Percentiles rank a stretch among this genome's conserved stretches.
Conservation (phyloP, 35 echinoderm and acorn worm species). For the Lytechinus variegatus region DNA sequence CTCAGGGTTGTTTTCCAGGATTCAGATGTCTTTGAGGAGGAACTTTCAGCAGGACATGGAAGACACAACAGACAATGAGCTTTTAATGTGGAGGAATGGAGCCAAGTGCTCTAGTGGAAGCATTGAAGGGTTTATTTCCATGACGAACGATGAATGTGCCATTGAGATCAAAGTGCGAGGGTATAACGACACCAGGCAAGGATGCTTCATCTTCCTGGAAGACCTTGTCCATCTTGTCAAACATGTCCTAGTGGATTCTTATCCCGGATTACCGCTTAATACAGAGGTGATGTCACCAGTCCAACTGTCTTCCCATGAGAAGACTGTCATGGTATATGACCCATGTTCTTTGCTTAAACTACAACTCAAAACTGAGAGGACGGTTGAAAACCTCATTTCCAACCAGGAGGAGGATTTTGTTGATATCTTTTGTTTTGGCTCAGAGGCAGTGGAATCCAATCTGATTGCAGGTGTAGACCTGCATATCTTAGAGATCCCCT, state of each 20-base stretch:
- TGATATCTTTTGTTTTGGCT: slow-evolving; percentile 91
- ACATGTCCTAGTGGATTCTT: slow-evolving; percentile 82
- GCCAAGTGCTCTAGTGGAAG: slow-evolving; percentile 92
- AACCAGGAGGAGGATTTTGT: slow-evolving; percentile 80
- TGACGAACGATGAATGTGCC: slow-evolving; percentile 83
- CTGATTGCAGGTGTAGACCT: slow-evolving; percentile 78
- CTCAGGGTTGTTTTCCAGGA: slow-evolving; percentile 71
- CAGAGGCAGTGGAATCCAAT: slow-evolving; percentile 72
- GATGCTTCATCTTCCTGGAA: slow-evolving; percentile 96
- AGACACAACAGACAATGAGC: slow-evolving; percentile 79
- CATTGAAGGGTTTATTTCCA: slow-evolving; percentile 81
- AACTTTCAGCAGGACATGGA: slow-evolving; percentile 96
- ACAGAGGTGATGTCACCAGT: slow-evolving; percentile 77
- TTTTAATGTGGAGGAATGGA: slow-evolving; percentile 90
- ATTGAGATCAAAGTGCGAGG: slow-evolving; percentile 88
- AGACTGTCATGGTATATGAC: slow-evolving; percentile 83
- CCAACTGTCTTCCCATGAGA: slow-evolving; percentile 85
- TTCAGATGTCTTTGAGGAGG: slow-evolving; percentile 85
- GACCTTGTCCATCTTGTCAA: slow-evolving; percentile 90
- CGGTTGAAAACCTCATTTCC: slow-evolving; percentile 76
- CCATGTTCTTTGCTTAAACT: slow-evolving; percentile 73
- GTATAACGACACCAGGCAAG: slow-evolving; percentile 80
- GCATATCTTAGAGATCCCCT: slow-evolving; percentile 81
- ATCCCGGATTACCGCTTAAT: slow-evolving; percentile 85
- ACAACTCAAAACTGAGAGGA: slow-evolving; percentile 60